Evolutionary conservation across 2,888 invertebrate genomes (phyloP).

Genomic region (Anagyrus pseudococci): DNA sequence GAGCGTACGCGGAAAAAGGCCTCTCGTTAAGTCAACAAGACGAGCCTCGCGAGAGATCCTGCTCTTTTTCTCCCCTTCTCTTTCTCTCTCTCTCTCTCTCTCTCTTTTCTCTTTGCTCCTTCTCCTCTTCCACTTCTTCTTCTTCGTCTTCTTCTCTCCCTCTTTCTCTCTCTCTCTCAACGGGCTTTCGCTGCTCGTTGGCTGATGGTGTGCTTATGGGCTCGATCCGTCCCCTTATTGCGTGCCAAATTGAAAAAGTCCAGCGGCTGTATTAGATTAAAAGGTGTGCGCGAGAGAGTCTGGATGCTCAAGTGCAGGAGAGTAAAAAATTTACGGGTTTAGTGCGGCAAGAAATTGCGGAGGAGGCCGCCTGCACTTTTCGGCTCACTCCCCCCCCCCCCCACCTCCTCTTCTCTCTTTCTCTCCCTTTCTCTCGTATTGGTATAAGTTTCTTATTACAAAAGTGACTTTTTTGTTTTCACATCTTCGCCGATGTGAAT

Average conservation of each 20-base stretch:
- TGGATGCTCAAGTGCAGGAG: not conserved
- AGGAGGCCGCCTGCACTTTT: not conserved
- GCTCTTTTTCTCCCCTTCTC: conserved; percentile 28
- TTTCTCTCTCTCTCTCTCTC: conserved; percentile 16
- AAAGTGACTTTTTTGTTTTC: not conserved
- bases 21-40: conserved; percentile 42
- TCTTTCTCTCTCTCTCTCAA: conserved; percentile 8
- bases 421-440: conserved; percentile 10
- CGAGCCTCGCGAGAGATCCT: conserved; percentile 33
- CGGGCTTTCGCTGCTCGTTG: conserved; percentile 12
- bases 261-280: conserved; percentile 37
- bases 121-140: conserved; percentile 2
- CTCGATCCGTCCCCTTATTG: conserved; percentile 31
- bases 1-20: conserved; percentile 40
- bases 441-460: conserved; percentile 1
- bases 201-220: conserved; percentile 37
- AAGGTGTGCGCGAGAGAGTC: conserved; percentile 8
- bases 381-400: no score
- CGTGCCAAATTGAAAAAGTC: conserved; percentile 40
- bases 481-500: not conserved
- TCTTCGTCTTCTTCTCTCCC: not conserved
- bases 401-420: no score
- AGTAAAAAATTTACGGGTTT: conserved; percentile 16
- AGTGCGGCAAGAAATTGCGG: conserved; percentile 11
- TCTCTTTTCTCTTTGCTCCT: conserved; percentile 1